Evolutionary conservation across 2,888 invertebrate species (phyloP).

Genomic region (Agrilus mali): DNA sequence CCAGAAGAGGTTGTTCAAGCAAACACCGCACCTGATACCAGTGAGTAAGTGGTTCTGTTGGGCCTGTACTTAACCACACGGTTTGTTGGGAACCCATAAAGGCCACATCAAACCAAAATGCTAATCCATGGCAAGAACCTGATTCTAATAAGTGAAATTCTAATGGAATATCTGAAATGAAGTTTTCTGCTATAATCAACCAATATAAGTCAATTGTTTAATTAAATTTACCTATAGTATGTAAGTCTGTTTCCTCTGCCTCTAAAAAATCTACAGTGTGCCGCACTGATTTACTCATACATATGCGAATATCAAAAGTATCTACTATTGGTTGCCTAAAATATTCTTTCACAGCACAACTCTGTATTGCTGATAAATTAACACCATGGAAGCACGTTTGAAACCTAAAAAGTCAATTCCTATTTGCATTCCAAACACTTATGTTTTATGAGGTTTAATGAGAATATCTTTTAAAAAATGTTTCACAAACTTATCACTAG

Average conservation of each 20-base stretch:
- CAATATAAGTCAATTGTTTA: neutral
- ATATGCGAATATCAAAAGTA: conserved; percentile 95
- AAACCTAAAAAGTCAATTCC: conserved; percentile 41
- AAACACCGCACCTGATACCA: conserved; percentile 99
- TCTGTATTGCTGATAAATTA: conserved; percentile 80
- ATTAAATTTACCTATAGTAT: conserved; percentile 54
- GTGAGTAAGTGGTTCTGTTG: conserved; percentile 95
- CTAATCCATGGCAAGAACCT: conserved; percentile 91
- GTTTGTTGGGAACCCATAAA: conserved; percentile 83
- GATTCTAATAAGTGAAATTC: conserved; percentile 86
- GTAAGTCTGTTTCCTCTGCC: conserved; percentile 86
- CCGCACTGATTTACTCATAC: conserved; percentile 86
- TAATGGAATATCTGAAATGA: conserved; percentile 66
- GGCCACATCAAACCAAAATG: conserved; percentile 99
- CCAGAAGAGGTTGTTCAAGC: conserved; percentile 84
- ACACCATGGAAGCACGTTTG: conserved; percentile 97
- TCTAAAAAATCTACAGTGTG: conserved; percentile 89
- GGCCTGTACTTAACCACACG: conserved; percentile 95
- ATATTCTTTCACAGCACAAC: conserved; percentile 92
- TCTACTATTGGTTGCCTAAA: conserved; percentile 97
- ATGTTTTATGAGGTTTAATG: no score
- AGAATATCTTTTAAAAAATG: no score
- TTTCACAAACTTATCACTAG: no score
- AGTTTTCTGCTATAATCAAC: neutral
- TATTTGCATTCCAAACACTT: neutral